phyloP scores from a whole-genome alignment of 1,140 invertebrate species.

The Drosophila pachea region DNA sequence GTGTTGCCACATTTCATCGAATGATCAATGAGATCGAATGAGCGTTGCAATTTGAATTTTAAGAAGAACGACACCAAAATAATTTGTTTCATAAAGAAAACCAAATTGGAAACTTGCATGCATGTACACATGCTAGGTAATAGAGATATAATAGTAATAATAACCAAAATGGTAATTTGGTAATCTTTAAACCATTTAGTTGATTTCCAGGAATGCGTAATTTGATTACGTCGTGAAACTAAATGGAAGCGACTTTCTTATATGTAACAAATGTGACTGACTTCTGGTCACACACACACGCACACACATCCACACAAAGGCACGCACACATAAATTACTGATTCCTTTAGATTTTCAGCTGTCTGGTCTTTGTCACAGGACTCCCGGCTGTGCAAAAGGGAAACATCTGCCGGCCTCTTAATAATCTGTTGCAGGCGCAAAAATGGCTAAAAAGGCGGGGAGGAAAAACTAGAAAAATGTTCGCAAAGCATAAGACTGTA shows the following conservation, averaged over 20 bases:
- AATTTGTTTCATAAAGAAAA: too few relatives aligned
- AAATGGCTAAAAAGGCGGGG: neutral
- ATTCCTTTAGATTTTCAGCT: slow-evolving; percentile 11
- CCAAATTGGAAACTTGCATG: too few relatives aligned
- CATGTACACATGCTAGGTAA: too few relatives aligned
- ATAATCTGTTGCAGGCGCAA: neutral
- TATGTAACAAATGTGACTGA: slow-evolving; percentile 13
- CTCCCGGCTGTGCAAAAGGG: neutral
- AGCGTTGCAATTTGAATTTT: too few relatives aligned
- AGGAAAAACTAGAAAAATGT: neutral
- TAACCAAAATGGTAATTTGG: neutral
- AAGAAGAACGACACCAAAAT: too few relatives aligned
- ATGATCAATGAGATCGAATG: too few relatives aligned
- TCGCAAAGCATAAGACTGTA: neutral
- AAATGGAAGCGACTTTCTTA: slow-evolving; percentile 11
- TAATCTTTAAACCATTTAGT: neutral
- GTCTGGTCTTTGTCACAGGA: slow-evolving; percentile 8
- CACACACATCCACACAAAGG: neutral
- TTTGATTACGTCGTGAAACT: slow-evolving; percentile 10
- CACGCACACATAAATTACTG: neutral
- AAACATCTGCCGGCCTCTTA: slow-evolving; percentile 38
- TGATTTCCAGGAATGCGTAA: slow-evolving; percentile 21
- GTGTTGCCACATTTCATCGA: too few relatives aligned
- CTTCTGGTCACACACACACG: slow-evolving; percentile 19
- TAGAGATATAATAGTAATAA: neutral